Evolutionary conservation across 2,113 vertebrate genomes (phyloP), one percentile per base, ranked within the genome.

Genomic region (Mormoops blainvillei): DNA sequence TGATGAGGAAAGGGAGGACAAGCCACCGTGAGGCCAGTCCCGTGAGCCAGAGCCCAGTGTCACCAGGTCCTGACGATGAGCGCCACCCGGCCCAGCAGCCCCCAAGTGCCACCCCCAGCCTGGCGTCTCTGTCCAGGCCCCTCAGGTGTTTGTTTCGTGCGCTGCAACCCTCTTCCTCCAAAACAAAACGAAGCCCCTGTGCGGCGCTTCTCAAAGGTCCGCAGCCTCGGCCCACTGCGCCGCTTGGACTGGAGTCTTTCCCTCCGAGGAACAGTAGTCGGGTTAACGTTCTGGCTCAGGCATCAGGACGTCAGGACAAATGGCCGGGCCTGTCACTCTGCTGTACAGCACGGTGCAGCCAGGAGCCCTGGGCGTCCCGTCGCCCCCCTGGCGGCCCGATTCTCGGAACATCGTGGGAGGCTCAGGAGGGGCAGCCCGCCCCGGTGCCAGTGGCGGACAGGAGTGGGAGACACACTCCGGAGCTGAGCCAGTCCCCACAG

Each of bases 91-190:
- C 11, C 58, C 24, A 3, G 45, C 22, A 22, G n/a, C n/a, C 43
- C 33, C 56, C 48, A 11, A 56, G 20, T 26, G 13, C 31, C 63
- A n/a, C 33, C 5, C 43, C 7, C 83, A 7, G 76, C 63, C 50
- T 16, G n/a, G 24, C 13, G 4, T 28, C 52, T n/a, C 65, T 0
- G 0, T 50, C 12, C n/a, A 16, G 67, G 54, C n/a, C 36, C 0
- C 0, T 20, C 36, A 4, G 74, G 28, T 52, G n/a, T 33, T 36
- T 52, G n/a, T 33, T 36, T 7, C 74, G 24, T 1, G 1, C 18
- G 16, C 43, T 33, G 61, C 61, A 26, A 3, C 33, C 43, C 43
- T 61, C 16, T 0, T 15, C 71, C 31, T 13, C 31, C 7, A 28
- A 20, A 58, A 45, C 3, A 0, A 61, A 58, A 58, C 24, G 38